phyloP scores from a whole-genome alignment of 2,888 invertebrate genomes.

The Drosophila lutescens region DNA sequence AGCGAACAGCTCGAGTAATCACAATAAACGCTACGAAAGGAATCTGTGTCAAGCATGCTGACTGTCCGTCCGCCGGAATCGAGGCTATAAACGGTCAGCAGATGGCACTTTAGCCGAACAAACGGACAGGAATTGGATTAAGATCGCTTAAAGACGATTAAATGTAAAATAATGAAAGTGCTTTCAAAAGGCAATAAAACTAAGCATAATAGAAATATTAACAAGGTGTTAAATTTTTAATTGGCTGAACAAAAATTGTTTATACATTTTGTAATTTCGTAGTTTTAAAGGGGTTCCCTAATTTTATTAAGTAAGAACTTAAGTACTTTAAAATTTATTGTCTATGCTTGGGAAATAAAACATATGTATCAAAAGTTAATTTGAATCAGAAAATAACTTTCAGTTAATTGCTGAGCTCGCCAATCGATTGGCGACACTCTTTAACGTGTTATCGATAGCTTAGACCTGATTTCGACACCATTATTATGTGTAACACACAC shows the following conservation, averaged over 20 bases:
- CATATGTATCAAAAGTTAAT: neutral
- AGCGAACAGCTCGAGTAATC: conserved; percentile 21
- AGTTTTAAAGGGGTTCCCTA: neutral
- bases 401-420: neutral
- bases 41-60: conserved; percentile 43
- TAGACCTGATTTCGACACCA: conserved; percentile 3
- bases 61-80: conserved; percentile 10
- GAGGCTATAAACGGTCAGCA: conserved; percentile 7
- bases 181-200: no score
- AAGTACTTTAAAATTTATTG: no score
- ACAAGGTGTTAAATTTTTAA: no score
- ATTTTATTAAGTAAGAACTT: no score
- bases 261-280: neutral
- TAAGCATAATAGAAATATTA: no score
- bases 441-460: conserved; percentile 18
- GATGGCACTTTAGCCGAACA: neutral
- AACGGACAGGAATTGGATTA: neutral
- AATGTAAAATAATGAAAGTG: no score
- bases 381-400: neutral
- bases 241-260: no score
- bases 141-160: neutral
- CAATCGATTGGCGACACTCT: conserved; percentile 4
- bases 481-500: conserved; percentile 36
- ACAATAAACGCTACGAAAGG: conserved; percentile 43
- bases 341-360: no score